phyloP scores from a whole-genome alignment of 2,888 invertebrate genomes.

The Campoletis raptor region DNA sequence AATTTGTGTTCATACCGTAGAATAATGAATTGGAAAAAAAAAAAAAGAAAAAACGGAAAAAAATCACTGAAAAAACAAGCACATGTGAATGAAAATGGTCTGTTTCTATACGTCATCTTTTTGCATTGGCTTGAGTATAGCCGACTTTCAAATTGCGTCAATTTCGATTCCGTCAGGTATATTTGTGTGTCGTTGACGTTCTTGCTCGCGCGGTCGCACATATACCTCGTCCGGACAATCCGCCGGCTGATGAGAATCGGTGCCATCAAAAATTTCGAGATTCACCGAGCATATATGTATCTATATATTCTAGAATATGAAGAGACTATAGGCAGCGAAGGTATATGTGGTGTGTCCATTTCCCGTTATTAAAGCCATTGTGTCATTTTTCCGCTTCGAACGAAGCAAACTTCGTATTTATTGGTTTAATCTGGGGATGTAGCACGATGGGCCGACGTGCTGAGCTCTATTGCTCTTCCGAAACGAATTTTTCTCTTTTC shows the following conservation, averaged over 20 bases:
- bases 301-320: neutral
- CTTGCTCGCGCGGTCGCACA: neutral
- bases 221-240: constrained; percentile 34
- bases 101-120: neutral
- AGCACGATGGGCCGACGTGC: constrained; percentile 22
- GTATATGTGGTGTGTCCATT: constrained; percentile 41
- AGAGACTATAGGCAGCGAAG: constrained; percentile 14
- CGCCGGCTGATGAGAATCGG: constrained; percentile 30
- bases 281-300: neutral
- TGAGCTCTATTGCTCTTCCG: constrained; percentile 32
- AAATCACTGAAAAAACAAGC: neutral
- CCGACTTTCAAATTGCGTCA: constrained; percentile 31
- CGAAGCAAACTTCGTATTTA: constrained; percentile 74
- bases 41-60: neutral
- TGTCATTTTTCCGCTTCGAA: constrained; percentile 64
- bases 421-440: constrained; percentile 73
- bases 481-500: constrained; percentile 12
- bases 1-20: neutral
- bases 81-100: neutral
- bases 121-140: neutral
- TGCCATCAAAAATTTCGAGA: constrained; percentile 38
- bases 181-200: constrained; percentile 20
- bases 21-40: neutral
- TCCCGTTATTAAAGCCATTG: constrained; percentile 72
- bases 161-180: constrained; percentile 36